Base-by-base conservation (phyloP, 2,113 vertebrate genomes). In the Eptatretus burgeri region DNA sequence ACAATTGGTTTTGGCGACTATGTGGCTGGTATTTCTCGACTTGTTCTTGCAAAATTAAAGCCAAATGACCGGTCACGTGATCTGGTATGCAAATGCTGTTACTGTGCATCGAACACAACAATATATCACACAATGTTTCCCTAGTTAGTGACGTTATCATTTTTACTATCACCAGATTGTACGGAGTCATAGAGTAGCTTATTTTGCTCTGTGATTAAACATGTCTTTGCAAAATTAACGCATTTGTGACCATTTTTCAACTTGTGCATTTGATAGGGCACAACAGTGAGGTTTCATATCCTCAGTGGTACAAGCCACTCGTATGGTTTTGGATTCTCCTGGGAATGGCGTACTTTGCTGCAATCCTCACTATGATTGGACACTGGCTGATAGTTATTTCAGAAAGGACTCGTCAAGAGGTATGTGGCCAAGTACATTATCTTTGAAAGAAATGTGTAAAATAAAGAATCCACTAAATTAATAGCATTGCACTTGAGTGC, bases 311-410 rank as follows among this genome's bases (percentile, higher is more conserved):
- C 70, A 93, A 95, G 41, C 80, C 80, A 9, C 73, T 82, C 13
- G 86, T 93, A 52, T 93, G 84, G 85, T 89, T 93, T 69, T 93
- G 86, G 86, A 93, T 93, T 67, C 78, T 93, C 66, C 81, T 93
- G 67, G 86, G 86, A 20, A 78, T 93, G 56, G 86, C 83, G 56
- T 93, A 93, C 73, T 93, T 93, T 73, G 85, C 86, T 49, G 86
- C 86, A 9, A 84, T 93, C 62, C 81, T 93, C 74, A 93, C 85
- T 70, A 93, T 93, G 85, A 93, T 93, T 63, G 86, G 86, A 76
- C 84, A 93, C 64, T 93, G 85, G 86, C 71, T 93, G 51, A 75
- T 80, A 66, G 84, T 84, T 66, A 75, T 93, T 66, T 93, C 86
- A 64, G 85, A 80, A 76, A 84, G 81, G 75, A 93, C 86, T 5